Percentiles rank a stretch among this genome's conserved stretches.
Conservation (phyloP, 2,888 invertebrate genomes). For the Drosophila prostipennis region DNA sequence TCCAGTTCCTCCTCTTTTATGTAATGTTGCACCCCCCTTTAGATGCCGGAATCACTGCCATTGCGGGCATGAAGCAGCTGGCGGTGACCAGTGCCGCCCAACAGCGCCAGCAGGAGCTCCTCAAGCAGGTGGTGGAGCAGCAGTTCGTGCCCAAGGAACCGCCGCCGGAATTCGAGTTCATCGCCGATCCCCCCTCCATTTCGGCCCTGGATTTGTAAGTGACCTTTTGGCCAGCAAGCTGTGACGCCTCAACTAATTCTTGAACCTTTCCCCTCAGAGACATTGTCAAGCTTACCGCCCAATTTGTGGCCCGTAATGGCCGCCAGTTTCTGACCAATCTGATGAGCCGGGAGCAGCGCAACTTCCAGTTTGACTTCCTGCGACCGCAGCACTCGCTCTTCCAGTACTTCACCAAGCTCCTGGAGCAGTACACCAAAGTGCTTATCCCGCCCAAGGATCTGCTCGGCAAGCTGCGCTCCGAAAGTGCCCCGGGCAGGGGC, state of each 20-base stretch:
- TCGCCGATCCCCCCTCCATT: slow-evolving; percentile 99
- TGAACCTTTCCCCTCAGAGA: slow-evolving; percentile 87
- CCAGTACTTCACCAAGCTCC: slow-evolving; percentile 98
- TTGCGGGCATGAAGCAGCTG: slow-evolving; percentile 85
- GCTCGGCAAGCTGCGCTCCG: slow-evolving; percentile 90
- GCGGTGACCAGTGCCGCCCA: slow-evolving; percentile 91
- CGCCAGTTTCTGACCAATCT: slow-evolving; percentile 98
- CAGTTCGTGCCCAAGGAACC: slow-evolving; percentile 96
- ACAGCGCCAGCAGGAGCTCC: slow-evolving; percentile 93
- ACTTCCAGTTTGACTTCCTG: slow-evolving; percentile 99
- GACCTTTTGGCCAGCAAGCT: accelerated
- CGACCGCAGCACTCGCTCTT: slow-evolving; percentile 99
- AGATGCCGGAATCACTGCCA: slow-evolving; percentile 79
- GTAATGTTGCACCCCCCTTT: background rate
- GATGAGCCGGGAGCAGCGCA: slow-evolving; percentile 99
- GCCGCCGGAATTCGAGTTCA: slow-evolving; percentile 95
- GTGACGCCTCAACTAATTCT: background rate
- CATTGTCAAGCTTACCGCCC: slow-evolving; percentile 98
- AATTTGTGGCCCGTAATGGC: slow-evolving; percentile 99
- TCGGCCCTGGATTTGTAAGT: slow-evolving; percentile 96
- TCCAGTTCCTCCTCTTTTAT: background rate
- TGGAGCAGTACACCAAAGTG: slow-evolving; percentile 99
- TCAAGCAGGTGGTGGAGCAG: slow-evolving; percentile 93
- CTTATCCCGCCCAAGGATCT: slow-evolving; percentile 97
- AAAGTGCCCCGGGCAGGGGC: slow-evolving; percentile 87